These are phyloP conservation scores for Plagiodera versicolora DNA, from an alignment of 2,888 invertebrate species.

Conservation along the genomic window DNA sequence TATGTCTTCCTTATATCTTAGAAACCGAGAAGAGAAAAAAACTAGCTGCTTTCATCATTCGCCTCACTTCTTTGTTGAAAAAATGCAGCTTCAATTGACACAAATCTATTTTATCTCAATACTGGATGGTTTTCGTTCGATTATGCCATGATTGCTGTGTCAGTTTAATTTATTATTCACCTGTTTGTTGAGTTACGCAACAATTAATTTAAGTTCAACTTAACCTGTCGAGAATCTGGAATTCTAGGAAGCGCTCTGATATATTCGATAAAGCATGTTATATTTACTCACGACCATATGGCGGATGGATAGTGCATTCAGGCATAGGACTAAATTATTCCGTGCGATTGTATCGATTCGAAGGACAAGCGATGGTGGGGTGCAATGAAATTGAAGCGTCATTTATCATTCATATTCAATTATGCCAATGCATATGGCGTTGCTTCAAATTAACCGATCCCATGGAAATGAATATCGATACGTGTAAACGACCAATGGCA, in stretches of 20 bases:
- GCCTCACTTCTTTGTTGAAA: too few relatives aligned
- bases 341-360: slow-evolving; percentile 19
- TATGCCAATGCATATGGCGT: neutral
- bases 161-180: too few relatives aligned
- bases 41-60: too few relatives aligned
- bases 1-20: too few relatives aligned
- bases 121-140: too few relatives aligned
- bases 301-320: slow-evolving; percentile 20
- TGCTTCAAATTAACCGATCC: neutral
- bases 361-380: slow-evolving; percentile 7
- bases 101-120: too few relatives aligned
- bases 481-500: neutral
- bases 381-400: neutral
- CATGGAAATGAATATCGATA: slow-evolving; percentile 4
- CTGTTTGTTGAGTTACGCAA: too few relatives aligned
- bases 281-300: slow-evolving; percentile 29
- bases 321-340: slow-evolving; percentile 24
- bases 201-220: too few relatives aligned
- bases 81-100: neutral
- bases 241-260: too few relatives aligned
- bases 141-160: too few relatives aligned
- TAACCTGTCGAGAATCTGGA: too few relatives aligned
- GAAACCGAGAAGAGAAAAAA: too few relatives aligned
- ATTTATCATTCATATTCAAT: neutral
- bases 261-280: slow-evolving; percentile 25